These are phyloP conservation scores for Mesocricetus auratus DNA, from an alignment of 2,113 vertebrate species.

Conservation along the genomic window DNA sequence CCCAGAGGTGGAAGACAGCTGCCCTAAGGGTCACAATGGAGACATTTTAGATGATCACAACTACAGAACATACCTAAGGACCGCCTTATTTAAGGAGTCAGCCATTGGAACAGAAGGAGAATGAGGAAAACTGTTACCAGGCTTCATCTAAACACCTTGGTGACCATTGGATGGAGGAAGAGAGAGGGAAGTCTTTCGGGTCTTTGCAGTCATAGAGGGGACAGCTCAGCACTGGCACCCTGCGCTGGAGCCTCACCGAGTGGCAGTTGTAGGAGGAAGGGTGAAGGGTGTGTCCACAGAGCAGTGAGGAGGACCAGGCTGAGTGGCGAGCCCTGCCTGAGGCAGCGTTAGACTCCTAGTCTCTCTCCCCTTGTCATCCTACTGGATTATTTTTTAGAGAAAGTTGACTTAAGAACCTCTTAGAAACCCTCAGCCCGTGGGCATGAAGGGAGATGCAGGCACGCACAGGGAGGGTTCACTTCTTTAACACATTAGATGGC, in stretches of 20 bases:
- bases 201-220: neutral
- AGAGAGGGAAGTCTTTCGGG: neutral
- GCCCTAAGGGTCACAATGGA: neutral
- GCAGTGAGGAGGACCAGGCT: neutral
- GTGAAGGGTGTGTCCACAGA: neutral
- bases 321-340: neutral
- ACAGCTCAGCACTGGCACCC: neutral
- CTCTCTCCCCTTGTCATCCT: neutral
- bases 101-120: neutral
- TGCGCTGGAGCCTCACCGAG: neutral
- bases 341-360: neutral
- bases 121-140: neutral
- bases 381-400: neutral
- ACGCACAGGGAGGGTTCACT: neutral
- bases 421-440: neutral
- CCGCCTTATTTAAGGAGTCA: neutral
- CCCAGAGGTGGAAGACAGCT: neutral
- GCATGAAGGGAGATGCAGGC: neutral
- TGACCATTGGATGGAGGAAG: neutral
- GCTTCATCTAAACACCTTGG: neutral
- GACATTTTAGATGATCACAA: neutral
- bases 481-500: conserved; percentile 44
- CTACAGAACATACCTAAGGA: neutral
- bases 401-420: neutral
- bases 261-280: neutral